Evolutionary conservation across 2,888 invertebrate species (phyloP), one percentile per base, ranked within the genome.

Genomic region (Punctoribates punctum): DNA sequence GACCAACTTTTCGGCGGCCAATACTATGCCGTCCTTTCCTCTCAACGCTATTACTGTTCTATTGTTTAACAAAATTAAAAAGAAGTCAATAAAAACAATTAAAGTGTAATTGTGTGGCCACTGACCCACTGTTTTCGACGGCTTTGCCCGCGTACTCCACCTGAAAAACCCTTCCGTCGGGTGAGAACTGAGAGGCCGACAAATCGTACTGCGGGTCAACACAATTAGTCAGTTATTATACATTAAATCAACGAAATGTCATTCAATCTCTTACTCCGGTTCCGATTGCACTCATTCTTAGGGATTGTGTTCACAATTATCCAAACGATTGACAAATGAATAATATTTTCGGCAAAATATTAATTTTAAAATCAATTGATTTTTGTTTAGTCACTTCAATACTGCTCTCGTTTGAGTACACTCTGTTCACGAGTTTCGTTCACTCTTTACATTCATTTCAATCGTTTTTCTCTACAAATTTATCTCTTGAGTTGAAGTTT

Each of bases 101-200:
- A 60, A 60, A 60, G 60, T 1, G 15, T 25, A 8, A 8, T 34
- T 34, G 8, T 4, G 4, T 4, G 34, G 8, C 5, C 5, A 34
- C 17, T 34, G n/a, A 75, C 75, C 97, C 96, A 83, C 95, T 94
- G 83, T 94, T 94, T 86, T 99, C 99, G 1, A 99, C 98, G 5
- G 99, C 99, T 86, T 99, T 99, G 75, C 92, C 92, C 4, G 99
- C 99, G 86, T 99, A 99, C 87, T 99, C 99, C 1, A 99, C 96
- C 89, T 99, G 99, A 85, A 99, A 99, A 48, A 99, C 98, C 81
- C 98, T 88, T 13, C 99, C 99, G 84, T 99, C 99, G 2, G 99
- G 99, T 1, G 98, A 99, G 86, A 99, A 99, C 87, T 99, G 99
- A 60, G 99, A 96, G n/a, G 99, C 99, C 78, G 98, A 98, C 82